These are phyloP conservation scores for Colletes gigas DNA, from an alignment of 1,140 invertebrate genomes.

Conservation along the genomic window DNA sequence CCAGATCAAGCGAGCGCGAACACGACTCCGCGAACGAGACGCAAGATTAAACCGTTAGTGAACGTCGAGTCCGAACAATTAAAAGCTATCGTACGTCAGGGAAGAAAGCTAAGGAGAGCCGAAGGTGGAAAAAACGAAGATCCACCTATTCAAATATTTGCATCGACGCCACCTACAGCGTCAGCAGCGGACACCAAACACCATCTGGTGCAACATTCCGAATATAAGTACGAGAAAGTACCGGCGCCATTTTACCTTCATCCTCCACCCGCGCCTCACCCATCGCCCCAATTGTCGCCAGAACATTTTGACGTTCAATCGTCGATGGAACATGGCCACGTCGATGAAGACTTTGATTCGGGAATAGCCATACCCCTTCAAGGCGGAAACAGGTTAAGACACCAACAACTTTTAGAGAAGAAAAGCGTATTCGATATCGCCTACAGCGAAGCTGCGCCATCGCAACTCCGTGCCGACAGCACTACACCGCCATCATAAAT, in stretches of 20 bases:
- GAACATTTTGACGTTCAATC: slow-evolving; percentile 70
- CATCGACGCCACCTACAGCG: slow-evolving; percentile 20
- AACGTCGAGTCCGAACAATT: slow-evolving; percentile 79
- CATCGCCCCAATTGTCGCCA: slow-evolving; percentile 81
- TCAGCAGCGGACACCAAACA: slow-evolving; percentile 74
- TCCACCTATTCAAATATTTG: slow-evolving; percentile 75
- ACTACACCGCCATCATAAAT: slow-evolving; percentile 78
- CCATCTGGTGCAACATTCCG: slow-evolving; percentile 88
- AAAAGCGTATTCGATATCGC: slow-evolving; percentile 97
- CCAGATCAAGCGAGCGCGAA: slow-evolving; percentile 49
- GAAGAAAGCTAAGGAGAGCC: slow-evolving; percentile 72
- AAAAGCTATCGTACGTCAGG: slow-evolving; percentile 77
- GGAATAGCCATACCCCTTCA: slow-evolving; percentile 87
- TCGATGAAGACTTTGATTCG: slow-evolving; percentile 89
- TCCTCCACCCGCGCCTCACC: slow-evolving; percentile 85
- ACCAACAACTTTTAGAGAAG: slow-evolving; percentile 91
- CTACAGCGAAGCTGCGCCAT: slow-evolving; percentile 91
- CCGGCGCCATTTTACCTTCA: slow-evolving; percentile 84
- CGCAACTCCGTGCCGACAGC: slow-evolving; percentile 83
- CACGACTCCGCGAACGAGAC: slow-evolving; percentile 62
- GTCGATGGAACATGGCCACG: slow-evolving; percentile 44
- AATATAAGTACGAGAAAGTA: slow-evolving; percentile 87
- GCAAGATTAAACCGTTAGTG: slow-evolving; percentile 73
- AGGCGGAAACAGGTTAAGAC: slow-evolving; percentile 77
- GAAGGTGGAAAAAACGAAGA: slow-evolving; percentile 70